A percentile compares a stretch with the other conserved stretches of the same genome.
phyloP scores from a whole-genome alignment of 2,888 invertebrate species.

The Heliconius charithonia region DNA sequence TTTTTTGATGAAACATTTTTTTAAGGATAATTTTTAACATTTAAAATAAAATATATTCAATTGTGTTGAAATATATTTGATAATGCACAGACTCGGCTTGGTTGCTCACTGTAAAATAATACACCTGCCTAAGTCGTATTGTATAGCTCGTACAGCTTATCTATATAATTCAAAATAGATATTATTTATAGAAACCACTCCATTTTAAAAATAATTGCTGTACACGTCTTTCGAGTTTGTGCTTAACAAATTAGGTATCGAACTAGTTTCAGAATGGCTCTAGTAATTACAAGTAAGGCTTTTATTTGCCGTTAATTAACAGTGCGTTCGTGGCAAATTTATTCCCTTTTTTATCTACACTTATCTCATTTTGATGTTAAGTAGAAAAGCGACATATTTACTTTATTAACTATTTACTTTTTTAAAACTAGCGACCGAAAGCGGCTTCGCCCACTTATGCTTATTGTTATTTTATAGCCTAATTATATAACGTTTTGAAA shows the following conservation, averaged over 20 bases:
- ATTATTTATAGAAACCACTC: constrained; percentile 18
- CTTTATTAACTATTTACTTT: neutral
- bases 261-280: constrained; percentile 31
- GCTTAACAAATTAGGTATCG: constrained; percentile 28
- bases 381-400: neutral
- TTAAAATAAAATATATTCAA: too few relatives aligned
- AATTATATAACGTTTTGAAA: too few relatives aligned
- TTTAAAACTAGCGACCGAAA: too few relatives aligned
- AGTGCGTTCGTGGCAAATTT: constrained; percentile 11
- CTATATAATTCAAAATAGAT: neutral
- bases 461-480: too few relatives aligned
- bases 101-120: neutral
- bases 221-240: constrained; percentile 19
- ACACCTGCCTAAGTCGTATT: neutral
- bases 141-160: neutral
- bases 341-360: constrained; percentile 7
- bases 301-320: constrained; percentile 20
- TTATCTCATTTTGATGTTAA: neutral
- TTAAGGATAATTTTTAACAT: too few relatives aligned
- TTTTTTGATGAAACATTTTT: too few relatives aligned
- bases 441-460: too few relatives aligned
- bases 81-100: too few relatives aligned
- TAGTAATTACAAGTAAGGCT: constrained; percentile 20
- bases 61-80: too few relatives aligned
- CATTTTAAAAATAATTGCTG: constrained; percentile 16